Conservation (phyloP, 1,140 invertebrate genomes). For the Drosophila sturtevanti region DNA sequence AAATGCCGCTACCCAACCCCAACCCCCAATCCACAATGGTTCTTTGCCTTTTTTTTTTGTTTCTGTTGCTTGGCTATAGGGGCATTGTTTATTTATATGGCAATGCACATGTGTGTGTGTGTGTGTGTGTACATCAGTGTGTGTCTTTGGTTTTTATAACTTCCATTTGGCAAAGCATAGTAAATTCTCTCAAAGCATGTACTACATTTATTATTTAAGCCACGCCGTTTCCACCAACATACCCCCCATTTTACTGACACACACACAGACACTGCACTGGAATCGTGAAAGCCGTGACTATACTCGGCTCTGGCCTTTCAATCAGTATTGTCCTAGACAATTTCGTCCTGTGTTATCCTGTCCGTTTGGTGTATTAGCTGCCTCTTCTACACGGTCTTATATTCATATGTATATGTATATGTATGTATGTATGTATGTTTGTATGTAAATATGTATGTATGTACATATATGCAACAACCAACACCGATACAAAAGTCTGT, state of each 20-base stretch:
- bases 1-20: constrained; percentile 51
- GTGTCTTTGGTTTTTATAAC: constrained; percentile 71
- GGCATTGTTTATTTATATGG: constrained; percentile 76
- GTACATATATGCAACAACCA: constrained; percentile 9
- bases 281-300: neutral
- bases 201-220: constrained; percentile 79
- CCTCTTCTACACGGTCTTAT: neutral
- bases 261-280: neutral
- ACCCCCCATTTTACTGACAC: neutral
- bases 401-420: no score
- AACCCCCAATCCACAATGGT: constrained; percentile 22
- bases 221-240: constrained; percentile 43
- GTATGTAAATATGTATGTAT: neutral
- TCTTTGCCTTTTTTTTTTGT: constrained; percentile 15
- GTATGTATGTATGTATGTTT: no score
- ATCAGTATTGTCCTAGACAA: constrained; percentile 50
- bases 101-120: constrained; percentile 34
- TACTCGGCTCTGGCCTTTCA: neutral
- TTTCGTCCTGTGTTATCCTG: constrained; percentile 16
- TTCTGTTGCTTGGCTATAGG: constrained; percentile 44
- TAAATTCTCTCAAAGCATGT: constrained; percentile 78
- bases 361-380: constrained; percentile 39
- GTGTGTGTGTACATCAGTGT: constrained; percentile 26
- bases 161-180: constrained; percentile 76
- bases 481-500: constrained; percentile 2